Base-by-base conservation (phyloP, 2,888 invertebrate species). In the Sarcophaga variegata region DNA sequence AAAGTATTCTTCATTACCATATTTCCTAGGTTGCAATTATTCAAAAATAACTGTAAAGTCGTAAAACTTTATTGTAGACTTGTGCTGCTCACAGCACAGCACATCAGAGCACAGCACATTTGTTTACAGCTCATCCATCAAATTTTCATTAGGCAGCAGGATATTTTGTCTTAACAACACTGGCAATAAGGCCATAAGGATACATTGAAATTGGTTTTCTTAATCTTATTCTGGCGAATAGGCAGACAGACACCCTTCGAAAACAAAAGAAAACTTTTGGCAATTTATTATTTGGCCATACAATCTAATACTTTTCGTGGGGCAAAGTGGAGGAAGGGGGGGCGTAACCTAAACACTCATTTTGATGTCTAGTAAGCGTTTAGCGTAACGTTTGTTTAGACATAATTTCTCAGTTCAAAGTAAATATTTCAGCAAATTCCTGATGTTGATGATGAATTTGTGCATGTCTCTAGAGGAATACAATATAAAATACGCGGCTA, bases 41-140 rank as follows among this genome's bases (percentile, higher is more conserved):
- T 37, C 37, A 22, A 45, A 81, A 79, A 83, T 59, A 84, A 78
- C 81, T 76, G 70, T 79, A 63, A 76, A 84, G 71, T 81, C 81
- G 67, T 87, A 87, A 83, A 87, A 87, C 84, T 87, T 87, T 87
- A 81, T 76, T 87, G 84, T 69, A 63, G 78, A 76, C 79, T 87
- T 78, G 37, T 81, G 76, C 71, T 84, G 22, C 22, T 22, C 22
- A 22, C 22, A 22, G 22, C 63, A 37, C 8, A 37, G 37, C 37
- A 37, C 27, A 27, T 3, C 27, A 27, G 1, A 37, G 37, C 37
- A 37, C 37, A 37, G 79, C 66, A 62, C 67, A 71, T 71, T 76
- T 76, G 59, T 82, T 82, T 82, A 66, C 82, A 82, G 71, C 82
- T 78, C 66, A 87, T 87, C 84, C 79, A 87, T 84, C 83, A 87